Conservation (phyloP, 2,888 invertebrate species). For the Eupelmus urozonus region DNA sequence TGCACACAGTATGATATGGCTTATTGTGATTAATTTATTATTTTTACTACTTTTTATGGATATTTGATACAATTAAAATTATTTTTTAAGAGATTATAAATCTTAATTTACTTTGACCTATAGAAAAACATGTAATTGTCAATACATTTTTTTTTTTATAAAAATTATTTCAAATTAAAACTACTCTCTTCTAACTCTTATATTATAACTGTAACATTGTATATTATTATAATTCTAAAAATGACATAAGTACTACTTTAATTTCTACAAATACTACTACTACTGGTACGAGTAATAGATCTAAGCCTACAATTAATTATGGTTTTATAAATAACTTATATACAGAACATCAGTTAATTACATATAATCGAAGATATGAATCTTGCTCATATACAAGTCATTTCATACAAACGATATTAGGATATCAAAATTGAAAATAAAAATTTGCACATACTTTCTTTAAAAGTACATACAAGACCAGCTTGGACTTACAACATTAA, state of each 20-base stretch:
- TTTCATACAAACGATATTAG: neutral
- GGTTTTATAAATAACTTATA: neutral
- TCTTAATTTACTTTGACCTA: too few relatives aligned
- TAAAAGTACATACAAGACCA: neutral
- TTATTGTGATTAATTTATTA: slow-evolving; percentile 58
- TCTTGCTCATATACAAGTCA: neutral
- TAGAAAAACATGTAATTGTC: too few relatives aligned
- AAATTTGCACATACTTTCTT: neutral
- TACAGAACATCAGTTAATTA: neutral
- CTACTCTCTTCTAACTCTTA: too few relatives aligned
- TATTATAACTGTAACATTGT: neutral
- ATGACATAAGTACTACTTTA: slow-evolving; percentile 1
- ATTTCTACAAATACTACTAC: neutral
- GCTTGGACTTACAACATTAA: too few relatives aligned
- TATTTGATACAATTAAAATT: slow-evolving; percentile 13
- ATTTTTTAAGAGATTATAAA: too few relatives aligned
- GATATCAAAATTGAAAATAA: neutral
- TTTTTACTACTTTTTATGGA: slow-evolving; percentile 26
- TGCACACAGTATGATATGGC: slow-evolving; percentile 68
- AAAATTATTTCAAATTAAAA: too few relatives aligned
- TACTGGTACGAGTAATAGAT: too few relatives aligned
- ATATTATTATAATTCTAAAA: neutral
- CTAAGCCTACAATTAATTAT: neutral
- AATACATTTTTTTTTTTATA: too few relatives aligned
- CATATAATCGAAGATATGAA: neutral